Evolutionary conservation across 2,888 invertebrate genomes (phyloP).

Genomic region (Chymomyza caudatula): DNA sequence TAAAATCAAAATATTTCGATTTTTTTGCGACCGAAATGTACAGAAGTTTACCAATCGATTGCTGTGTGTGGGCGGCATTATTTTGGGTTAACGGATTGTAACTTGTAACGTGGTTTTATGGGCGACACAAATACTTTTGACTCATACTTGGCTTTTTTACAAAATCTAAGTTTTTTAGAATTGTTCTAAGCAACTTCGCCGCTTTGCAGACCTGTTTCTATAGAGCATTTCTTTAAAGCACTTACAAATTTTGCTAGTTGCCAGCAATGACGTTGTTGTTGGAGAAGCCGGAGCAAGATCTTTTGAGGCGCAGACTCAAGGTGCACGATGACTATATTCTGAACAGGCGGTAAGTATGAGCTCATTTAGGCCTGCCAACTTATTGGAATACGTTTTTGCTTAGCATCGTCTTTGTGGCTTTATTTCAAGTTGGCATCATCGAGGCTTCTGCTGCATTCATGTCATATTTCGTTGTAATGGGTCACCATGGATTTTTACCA

Average conservation of each 20-base stretch:
- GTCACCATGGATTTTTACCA: slow-evolving; percentile 44
- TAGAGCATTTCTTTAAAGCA: too few relatives aligned
- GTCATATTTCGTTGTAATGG: slow-evolving; percentile 44
- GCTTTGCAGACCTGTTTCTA: too few relatives aligned
- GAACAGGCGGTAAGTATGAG: slow-evolving; percentile 30
- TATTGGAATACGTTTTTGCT: not conserved
- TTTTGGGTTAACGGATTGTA: too few relatives aligned
- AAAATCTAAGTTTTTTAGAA: not conserved
- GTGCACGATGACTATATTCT: slow-evolving; percentile 39
- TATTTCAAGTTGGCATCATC: slow-evolving; percentile 40
- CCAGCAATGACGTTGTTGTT: slow-evolving; percentile 35
- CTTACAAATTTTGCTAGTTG: slow-evolving; percentile 23
- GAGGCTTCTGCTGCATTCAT: slow-evolving; percentile 42
- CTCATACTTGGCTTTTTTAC: slow-evolving; percentile 32
- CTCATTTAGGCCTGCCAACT: not conserved
- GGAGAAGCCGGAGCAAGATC: slow-evolving; percentile 37
- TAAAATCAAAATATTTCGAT: too few relatives aligned
- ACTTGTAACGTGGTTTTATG: too few relatives aligned
- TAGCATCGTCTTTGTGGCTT: slow-evolving; percentile 43
- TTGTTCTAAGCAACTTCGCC: not conserved
- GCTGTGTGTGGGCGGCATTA: too few relatives aligned
- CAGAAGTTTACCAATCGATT: too few relatives aligned
- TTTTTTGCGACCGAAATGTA: too few relatives aligned
- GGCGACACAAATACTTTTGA: too few relatives aligned
- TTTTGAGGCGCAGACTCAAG: slow-evolving; percentile 40